Evolutionary conservation across 2,797 vertebrate species (phyloP), one percentile per base, ranked within the genome.

Genomic region (Enteromius treurensis): DNA sequence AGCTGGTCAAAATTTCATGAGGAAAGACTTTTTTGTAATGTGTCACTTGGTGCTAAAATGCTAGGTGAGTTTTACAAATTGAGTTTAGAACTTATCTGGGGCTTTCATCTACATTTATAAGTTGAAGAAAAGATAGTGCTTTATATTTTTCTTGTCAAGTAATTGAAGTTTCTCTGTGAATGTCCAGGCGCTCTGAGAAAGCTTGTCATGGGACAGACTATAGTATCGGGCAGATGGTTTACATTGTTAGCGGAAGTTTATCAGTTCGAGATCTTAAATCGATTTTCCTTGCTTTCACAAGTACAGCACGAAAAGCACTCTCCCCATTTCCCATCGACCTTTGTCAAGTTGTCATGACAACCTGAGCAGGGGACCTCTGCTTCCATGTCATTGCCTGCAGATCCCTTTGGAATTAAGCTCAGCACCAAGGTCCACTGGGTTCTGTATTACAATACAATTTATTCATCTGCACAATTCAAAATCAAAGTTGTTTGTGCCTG

Each of bases 351-450:
- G 88, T 86, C 88, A 85, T 88, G 86, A 88, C 84, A 88, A 84
- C 80, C 68, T 88, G 89, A 92, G 88, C 86, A 90, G 93, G 90
- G 88, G 91, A 90, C 89, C 92, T 84, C 84, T 87, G 86, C 78
- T 86, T 88, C 40, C 26, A 83, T 84, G 86, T 90, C 89, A 93
- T 93, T 92, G 91, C 89, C 89, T 92, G 84, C 82, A 86, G 91
- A 89, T 93, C 92, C 93, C 93, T 80, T 79, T 91, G 92, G 93
- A 94, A 94, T 94, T 87, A 93, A 91, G 89, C 88, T 85, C 85
- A 86, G 84, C 85, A 86, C 88, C 90, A 91, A 90, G 92, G 91
- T 92, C 93, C 51, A 71, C 71, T 80, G 34, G 26, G 17, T 80
- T 84, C 19, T 67, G 7, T 88, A 14, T 74, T 37, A 74, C 55